Evolutionary conservation across 2,113 vertebrate genomes (phyloP).

Genomic region (Pelecanus crispus): DNA sequence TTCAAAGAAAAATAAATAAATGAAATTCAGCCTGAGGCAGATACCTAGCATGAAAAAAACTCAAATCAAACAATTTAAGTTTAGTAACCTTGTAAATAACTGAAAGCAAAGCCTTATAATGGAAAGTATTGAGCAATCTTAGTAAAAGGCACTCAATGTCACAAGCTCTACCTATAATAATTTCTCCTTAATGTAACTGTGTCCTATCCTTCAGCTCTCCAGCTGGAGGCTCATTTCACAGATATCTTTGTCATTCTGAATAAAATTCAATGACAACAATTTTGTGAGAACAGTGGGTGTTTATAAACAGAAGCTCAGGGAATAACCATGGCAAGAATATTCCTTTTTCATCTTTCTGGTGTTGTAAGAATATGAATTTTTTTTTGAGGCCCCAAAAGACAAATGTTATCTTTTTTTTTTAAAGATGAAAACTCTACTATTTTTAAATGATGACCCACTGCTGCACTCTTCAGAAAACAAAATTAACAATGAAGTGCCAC

Average conservation of each 20-base stretch:
- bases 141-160: background rate
- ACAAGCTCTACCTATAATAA: background rate
- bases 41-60: background rate
- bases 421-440: background rate
- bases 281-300: background rate
- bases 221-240: background rate
- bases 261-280: constrained; percentile 1
- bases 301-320: background rate
- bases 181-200: background rate
- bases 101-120: background rate
- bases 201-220: background rate
- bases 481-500: background rate
- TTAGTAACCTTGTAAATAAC: background rate
- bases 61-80: background rate
- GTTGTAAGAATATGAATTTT: background rate
- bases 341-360: background rate
- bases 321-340: background rate
- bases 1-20: background rate
- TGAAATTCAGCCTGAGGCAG: background rate
- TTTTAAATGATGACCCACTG: background rate
- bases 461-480: background rate
- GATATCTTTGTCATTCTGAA: constrained; percentile 1
- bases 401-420: background rate
- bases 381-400: background rate
- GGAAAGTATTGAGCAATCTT: background rate